Evolutionary conservation across 2,113 vertebrate genomes (phyloP), one percentile per base, ranked within the genome.

Genomic region (Apistogramma diplotaenia): DNA sequence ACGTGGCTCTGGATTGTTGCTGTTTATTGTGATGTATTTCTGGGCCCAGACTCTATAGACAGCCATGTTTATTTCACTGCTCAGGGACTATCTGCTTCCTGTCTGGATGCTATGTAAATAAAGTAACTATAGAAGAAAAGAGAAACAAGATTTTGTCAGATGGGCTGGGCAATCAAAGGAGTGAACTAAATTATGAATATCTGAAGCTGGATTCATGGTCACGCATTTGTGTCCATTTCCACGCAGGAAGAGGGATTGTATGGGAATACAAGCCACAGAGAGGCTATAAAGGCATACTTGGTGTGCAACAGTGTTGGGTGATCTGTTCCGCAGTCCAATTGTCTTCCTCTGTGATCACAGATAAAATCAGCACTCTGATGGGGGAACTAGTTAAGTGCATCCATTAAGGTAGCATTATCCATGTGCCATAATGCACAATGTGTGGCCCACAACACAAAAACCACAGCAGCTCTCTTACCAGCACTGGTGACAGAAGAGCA

Each of bases 1-100:
- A 90, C 71, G 62, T 76, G 73, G 88, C 74, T 89, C 80, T 15
- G 79, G 55, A 59, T 70, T 56, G 29, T 62, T 59, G 25, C 46
- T 70, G 62, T 84, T 79, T 80, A 57, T 55, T 31, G 71, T 40
- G 60, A 40, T 74, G 51, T 76, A 62, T 81, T 83, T 87, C 65
- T 62, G 82, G 54, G 58, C 6, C 25, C 71, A 74, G 80, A 85
- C 43, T 83, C 84, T 67, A 65, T 29, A 81, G 73, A 76, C 74
- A 40, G 84, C 5, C 35, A n/a, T 74, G 86, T 89, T 85, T 76
- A 37, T 60, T 53, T 76, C 62, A 76, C 73, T 82, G 72, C 37
- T 71, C 67, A 72, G 74, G 73, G 76, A 37, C 82, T 27, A 46
- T 56, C 23, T 58, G 62, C 37, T 60, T 81, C 57, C 74, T 27